A percentile compares a stretch with the other conserved stretches of the same genome.
phyloP scores from a whole-genome alignment of 2,797 vertebrate genomes.

The Erethizon dorsatum region DNA sequence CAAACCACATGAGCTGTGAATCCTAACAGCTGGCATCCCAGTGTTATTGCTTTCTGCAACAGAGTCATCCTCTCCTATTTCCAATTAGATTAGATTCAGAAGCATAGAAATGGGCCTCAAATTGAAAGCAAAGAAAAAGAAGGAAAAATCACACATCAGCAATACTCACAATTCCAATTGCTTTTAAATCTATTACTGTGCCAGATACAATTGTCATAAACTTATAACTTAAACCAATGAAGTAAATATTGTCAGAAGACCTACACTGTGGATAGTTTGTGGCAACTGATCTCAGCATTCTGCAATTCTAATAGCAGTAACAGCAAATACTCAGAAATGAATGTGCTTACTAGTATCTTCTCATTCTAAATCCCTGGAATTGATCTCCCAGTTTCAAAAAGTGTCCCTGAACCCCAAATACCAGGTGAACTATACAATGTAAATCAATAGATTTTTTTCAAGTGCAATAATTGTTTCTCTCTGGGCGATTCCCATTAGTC shows the following conservation, averaged over 20 bases:
- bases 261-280: constrained; percentile 13
- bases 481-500: constrained; percentile 89
- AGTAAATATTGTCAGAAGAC: constrained; percentile 17
- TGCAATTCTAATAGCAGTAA: constrained; percentile 57
- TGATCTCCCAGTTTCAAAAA: constrained; percentile 88
- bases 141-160: not conserved
- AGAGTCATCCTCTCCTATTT: not conserved
- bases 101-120: not conserved
- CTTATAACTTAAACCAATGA: constrained; percentile 61
- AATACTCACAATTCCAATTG: not conserved
- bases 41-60: not conserved
- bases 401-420: constrained; percentile 88
- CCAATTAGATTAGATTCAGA: not conserved
- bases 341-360: constrained; percentile 79
- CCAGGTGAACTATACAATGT: constrained; percentile 86
- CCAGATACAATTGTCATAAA: not conserved
- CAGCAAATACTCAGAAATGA: constrained; percentile 76
- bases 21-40: not conserved
- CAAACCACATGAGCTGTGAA: not conserved
- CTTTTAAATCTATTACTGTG: constrained; percentile 2
- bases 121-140: constrained; percentile 44
- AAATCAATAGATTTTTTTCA: constrained; percentile 89
- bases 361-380: constrained; percentile 86
- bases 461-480: constrained; percentile 90
- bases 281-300: constrained; percentile 68